Evolutionary conservation across 2,888 invertebrate genomes (phyloP), one percentile per base, ranked within the genome.

Genomic region (Lasioglossum morio): DNA sequence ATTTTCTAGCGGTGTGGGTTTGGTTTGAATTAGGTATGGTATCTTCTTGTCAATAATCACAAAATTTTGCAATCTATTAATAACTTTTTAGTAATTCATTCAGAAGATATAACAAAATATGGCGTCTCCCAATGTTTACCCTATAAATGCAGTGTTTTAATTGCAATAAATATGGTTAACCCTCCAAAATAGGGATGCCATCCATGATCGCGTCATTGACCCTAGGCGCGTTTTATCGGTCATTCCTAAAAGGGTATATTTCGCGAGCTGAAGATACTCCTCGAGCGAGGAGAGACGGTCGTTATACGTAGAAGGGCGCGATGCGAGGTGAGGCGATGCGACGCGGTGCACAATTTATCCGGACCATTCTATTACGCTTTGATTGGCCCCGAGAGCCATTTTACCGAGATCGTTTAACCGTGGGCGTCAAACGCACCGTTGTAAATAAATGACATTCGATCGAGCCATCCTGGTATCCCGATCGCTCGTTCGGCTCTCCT

Each of bases 361-460:
- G 66, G 76, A 77, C 81, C 88, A 87, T 89, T 90, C 87, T 84
- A 88, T 90, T 90, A 90, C 81, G 70, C 72, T 89, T 86, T 88
- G 89, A 91, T 90, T 91, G 82, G 63, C 69, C 60, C 72, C 81
- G 75, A 60, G 87, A 85, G 85, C 79, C 85, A 85, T 89, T 87
- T 86, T 82, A 79, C 40, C 82, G 82, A 81, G 86, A 83, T 87
- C 86, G 88, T 88, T 90, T 88, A 90, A 88, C 78, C 84, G 84
- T 74, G 70, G 78, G 85, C 78, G 84, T 90, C 90, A 88, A 90
- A 88, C 77, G 81, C 90, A 81, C 80, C 77, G 72, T 72, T 77
- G 81, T 86, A 86, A 88, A 88, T 90, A 83, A 86, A 90, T 77
- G 87, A 86, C 83, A 79, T 84, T 82, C 82, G 69, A 86, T 85